Evolutionary conservation across 2,888 invertebrate genomes (phyloP).

Genomic region (Mechanitis mazaeus): DNA sequence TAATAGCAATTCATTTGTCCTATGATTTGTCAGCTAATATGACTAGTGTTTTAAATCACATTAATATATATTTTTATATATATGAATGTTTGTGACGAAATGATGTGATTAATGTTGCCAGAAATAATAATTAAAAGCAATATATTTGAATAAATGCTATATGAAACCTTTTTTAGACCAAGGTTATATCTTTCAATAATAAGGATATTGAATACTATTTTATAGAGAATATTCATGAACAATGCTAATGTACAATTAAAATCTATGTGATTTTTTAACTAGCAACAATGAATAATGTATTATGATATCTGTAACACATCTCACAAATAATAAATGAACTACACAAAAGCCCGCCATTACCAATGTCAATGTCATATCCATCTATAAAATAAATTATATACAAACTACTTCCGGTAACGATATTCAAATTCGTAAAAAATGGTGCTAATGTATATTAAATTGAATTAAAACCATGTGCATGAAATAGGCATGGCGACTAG

Average conservation of each 20-base stretch:
- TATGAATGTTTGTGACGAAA: slow-evolving; percentile 3
- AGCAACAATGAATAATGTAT: no score
- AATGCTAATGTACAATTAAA: no score
- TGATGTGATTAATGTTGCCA: not conserved
- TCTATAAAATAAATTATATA: no score
- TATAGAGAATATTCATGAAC: no score
- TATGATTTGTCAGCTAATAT: slow-evolving; percentile 28
- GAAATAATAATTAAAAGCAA: not conserved
- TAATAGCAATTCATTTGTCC: slow-evolving; percentile 7
- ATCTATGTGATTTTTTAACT: no score
- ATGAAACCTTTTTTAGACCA: not conserved
- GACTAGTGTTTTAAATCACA: slow-evolving; percentile 34
- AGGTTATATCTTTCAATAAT: not conserved
- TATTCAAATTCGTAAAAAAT: slow-evolving; percentile 7
- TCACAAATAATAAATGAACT: no score
- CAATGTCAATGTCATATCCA: no score
- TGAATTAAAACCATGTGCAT: slow-evolving; percentile 3
- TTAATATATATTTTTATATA: slow-evolving; percentile 10
- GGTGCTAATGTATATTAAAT: slow-evolving; percentile 7
- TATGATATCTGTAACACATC: no score
- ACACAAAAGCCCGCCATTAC: no score
- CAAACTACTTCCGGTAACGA: not conserved
- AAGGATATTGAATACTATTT: no score
- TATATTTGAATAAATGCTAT: not conserved
- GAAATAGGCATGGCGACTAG: slow-evolving; percentile 8